Percentiles rank a stretch among this genome's conserved stretches.
phyloP scores from a whole-genome alignment of 2,797 vertebrate species.

The Sebastolobus alascanus region DNA sequence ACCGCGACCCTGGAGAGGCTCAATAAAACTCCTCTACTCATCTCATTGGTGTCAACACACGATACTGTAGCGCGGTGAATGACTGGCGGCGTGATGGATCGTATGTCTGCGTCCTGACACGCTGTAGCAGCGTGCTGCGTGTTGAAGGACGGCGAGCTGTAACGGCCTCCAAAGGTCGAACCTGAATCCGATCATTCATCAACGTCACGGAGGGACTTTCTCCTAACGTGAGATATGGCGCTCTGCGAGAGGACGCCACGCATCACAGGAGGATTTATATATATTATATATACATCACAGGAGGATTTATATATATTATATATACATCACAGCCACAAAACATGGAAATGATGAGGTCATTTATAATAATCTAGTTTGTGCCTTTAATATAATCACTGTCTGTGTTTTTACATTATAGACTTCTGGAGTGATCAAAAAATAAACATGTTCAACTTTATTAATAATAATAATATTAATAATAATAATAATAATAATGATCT shows the following conservation, averaged over 20 bases:
- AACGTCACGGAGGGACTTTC: constrained; percentile 39
- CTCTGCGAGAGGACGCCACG: not conserved
- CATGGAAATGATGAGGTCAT: too few species aligned
- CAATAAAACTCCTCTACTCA: constrained; percentile 33
- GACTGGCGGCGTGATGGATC: constrained; percentile 38
- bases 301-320: not conserved
- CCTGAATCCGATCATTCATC: constrained; percentile 22
- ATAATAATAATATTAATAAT: too few species aligned
- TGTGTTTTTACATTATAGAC: too few species aligned
- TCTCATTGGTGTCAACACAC: constrained; percentile 34
- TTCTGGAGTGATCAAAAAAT: too few species aligned
- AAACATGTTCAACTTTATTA: too few species aligned
- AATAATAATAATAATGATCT: too few species aligned
- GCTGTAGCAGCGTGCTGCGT: not conserved
- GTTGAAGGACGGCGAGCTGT: constrained; percentile 19
- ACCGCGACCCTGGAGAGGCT: constrained; percentile 9
- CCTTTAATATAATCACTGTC: too few species aligned
- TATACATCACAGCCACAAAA: too few species aligned
- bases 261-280: not conserved
- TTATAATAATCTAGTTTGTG: too few species aligned
- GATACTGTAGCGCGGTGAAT: not conserved
- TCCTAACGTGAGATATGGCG: constrained; percentile 25
- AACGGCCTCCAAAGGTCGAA: constrained; percentile 2
- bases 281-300: not conserved
- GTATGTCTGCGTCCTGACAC: constrained; percentile 3